Percentiles rank a stretch among this genome's conserved stretches.
phyloP scores from a whole-genome alignment of 2,888 invertebrate species.

The Pyrgus malvae region DNA sequence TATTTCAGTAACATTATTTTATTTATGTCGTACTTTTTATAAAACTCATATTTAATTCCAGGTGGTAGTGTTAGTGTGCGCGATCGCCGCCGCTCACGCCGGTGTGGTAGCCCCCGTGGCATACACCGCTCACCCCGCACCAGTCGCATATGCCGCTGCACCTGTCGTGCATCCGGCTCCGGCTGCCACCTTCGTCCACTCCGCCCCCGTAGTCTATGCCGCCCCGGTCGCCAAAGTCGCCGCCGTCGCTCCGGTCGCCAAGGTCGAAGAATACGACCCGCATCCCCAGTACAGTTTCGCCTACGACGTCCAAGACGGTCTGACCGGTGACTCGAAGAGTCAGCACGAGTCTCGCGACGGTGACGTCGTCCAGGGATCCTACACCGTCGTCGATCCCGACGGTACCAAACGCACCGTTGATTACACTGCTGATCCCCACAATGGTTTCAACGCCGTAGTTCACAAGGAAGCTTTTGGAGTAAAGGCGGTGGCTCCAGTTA shows the following conservation, averaged over 20 bases:
- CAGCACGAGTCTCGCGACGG: slow-evolving; percentile 81
- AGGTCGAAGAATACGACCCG: slow-evolving; percentile 59
- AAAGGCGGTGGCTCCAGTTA: slow-evolving; percentile 64
- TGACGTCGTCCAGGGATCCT: slow-evolving; percentile 84
- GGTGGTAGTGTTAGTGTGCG: slow-evolving; percentile 62
- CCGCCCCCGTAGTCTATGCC: slow-evolving; percentile 49
- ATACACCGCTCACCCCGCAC: slow-evolving; percentile 69
- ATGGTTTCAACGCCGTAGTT: slow-evolving; percentile 86
- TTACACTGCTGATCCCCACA: slow-evolving; percentile 85
- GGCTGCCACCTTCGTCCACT: slow-evolving; percentile 43
- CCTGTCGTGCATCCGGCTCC: slow-evolving; percentile 46
- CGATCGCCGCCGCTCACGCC: slow-evolving; percentile 57
- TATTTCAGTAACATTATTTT: too few relatives aligned
- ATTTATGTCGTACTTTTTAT: too few relatives aligned
- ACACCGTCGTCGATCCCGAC: slow-evolving; percentile 84
- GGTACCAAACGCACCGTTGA: slow-evolving; percentile 84
- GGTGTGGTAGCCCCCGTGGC: slow-evolving; percentile 41
- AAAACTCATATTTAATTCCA: slow-evolving; percentile 37
- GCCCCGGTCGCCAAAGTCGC: slow-evolving; percentile 48
- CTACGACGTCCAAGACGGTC: slow-evolving; percentile 63
- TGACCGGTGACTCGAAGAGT: slow-evolving; percentile 74
- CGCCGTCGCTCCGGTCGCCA: slow-evolving; percentile 72
- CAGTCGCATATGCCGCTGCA: slow-evolving; percentile 45
- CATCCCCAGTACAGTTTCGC: slow-evolving; percentile 77
- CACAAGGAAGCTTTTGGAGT: slow-evolving; percentile 82